Conservation (phyloP, 1,140 invertebrate species). For the Drosophila albomicans region DNA sequence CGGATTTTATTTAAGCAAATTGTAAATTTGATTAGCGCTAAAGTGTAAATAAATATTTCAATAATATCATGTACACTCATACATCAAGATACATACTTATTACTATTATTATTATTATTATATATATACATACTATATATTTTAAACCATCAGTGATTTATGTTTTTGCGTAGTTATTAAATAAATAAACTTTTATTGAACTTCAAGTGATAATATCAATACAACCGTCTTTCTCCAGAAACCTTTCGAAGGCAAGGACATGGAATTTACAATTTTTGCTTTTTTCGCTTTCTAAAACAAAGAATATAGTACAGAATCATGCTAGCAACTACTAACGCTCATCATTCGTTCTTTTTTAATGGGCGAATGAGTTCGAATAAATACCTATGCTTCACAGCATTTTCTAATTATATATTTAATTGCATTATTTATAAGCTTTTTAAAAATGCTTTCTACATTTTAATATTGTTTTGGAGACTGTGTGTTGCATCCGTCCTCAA, state of each 20-base stretch:
- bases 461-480: too few species aligned
- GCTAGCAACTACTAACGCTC: too few species aligned
- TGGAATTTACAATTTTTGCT: too few species aligned
- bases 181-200: slow-evolving; percentile 82
- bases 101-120: slow-evolving; percentile 53
- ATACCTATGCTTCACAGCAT: too few species aligned
- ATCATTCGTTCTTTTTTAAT: too few species aligned
- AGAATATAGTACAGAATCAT: too few species aligned
- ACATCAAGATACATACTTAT: slow-evolving; percentile 53
- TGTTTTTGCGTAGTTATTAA: slow-evolving; percentile 78
- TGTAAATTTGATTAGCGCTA: slow-evolving; percentile 79
- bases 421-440: too few species aligned
- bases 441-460: too few species aligned
- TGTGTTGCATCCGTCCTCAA: too few species aligned
- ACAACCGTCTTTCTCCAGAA: neutral
- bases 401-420: too few species aligned
- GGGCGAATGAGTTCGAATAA: too few species aligned
- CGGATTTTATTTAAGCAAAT: slow-evolving; percentile 74
- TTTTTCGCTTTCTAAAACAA: too few species aligned
- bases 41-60: slow-evolving; percentile 82
- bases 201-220: slow-evolving; percentile 25
- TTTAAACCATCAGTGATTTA: slow-evolving; percentile 76
- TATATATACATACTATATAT: slow-evolving; percentile 77
- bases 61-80: slow-evolving; percentile 75
- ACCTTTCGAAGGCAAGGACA: neutral